Percentiles rank a stretch among this genome's conserved stretches.
Evolutionary conservation across 2,888 invertebrate species (phyloP).

Genomic region (Eilema griseolum): DNA sequence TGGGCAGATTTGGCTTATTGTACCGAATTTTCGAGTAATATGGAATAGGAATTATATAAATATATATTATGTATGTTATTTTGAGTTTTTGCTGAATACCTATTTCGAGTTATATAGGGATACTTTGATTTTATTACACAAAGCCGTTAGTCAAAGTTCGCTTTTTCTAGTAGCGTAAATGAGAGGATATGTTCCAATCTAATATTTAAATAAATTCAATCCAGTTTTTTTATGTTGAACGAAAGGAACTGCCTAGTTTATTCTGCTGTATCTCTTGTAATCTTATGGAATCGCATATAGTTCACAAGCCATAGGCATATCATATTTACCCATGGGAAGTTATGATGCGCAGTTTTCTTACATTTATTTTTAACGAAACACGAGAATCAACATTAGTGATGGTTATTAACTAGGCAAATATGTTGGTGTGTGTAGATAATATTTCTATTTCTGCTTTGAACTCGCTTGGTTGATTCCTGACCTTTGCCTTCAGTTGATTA

Average conservation of each 20-base stretch:
- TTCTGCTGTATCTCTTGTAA: no score
- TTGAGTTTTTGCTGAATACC: background rate
- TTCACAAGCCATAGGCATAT: background rate
- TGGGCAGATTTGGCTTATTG: conserved; percentile 3
- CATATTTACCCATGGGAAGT: no score
- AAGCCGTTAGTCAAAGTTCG: background rate
- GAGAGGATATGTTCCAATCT: background rate
- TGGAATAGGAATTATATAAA: background rate
- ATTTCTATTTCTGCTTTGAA: background rate
- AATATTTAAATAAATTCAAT: background rate
- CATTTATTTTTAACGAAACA: no score
- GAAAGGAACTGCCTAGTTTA: background rate
- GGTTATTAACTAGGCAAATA: background rate
- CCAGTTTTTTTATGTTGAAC: background rate
- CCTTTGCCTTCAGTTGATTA: background rate
- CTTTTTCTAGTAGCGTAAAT: background rate
- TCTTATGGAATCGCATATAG: no score
- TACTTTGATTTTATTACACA: background rate
- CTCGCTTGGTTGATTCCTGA: background rate
- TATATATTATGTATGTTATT: no score
- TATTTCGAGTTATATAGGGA: conserved; percentile 1
- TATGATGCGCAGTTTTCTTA: no score
- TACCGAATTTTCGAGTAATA: background rate
- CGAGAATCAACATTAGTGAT: background rate
- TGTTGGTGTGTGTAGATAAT: background rate